Conservation (phyloP, 2,113 vertebrate genomes). For the Oreochromis tanganicae region DNA sequence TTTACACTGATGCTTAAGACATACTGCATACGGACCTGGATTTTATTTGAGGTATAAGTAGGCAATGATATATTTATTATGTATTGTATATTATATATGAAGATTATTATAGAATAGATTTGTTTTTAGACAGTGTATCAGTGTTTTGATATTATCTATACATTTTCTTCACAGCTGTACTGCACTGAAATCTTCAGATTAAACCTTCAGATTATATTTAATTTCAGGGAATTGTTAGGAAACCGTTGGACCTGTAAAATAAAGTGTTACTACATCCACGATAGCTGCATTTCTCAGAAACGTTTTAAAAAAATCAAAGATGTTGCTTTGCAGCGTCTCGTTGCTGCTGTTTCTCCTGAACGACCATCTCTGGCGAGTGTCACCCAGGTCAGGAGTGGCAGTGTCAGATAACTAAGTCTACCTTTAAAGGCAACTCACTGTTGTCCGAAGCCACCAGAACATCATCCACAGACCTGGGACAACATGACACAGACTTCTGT, state of each 20-base stretch:
- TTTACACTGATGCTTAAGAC: neutral
- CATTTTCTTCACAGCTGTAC: neutral
- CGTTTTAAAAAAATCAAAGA: neutral
- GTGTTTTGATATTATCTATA: neutral
- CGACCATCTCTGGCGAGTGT: neutral
- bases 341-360: neutral
- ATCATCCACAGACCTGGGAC: conserved; percentile 7
- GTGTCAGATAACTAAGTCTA: conserved; percentile 17
- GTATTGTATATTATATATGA: neutral
- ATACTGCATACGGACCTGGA: neutral
- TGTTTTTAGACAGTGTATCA: neutral
- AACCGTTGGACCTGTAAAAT: accelerated
- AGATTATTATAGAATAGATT: neutral
- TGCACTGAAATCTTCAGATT: neutral
- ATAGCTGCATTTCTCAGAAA: neutral
- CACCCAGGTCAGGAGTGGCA: neutral
- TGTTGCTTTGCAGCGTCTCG: accelerated
- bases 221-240: neutral
- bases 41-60: neutral
- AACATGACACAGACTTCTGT: neutral
- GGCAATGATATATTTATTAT: accelerated
- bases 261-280: neutral
- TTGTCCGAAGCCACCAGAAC: conserved; percentile 33
- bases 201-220: neutral
- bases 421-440: conserved; percentile 57